Base-by-base conservation (phyloP, 1,140 invertebrate species). In the Drosophila elegans region DNA sequence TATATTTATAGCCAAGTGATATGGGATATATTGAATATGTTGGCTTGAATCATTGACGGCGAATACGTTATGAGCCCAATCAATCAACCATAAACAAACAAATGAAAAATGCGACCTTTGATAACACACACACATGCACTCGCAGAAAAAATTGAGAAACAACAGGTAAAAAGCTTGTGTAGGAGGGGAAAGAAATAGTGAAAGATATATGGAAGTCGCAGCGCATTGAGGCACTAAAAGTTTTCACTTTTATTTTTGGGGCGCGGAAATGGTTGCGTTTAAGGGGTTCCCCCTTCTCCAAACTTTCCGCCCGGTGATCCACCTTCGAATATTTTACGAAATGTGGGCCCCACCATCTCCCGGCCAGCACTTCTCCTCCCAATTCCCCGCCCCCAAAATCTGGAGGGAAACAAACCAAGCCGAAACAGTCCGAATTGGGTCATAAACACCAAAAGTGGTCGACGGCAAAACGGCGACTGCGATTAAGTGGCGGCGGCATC, bases 201-300 rank as follows among this genome's bases (percentile, higher is more conserved):
- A 53, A 16, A 38, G 12, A 49, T 32, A 36, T 49, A 39, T 34
- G 6, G 53, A 32, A 49, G 63, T 57, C 44, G 45, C 29, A 25
- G 67, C 32, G 53, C 45, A 45, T 21, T 21, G 16, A 52, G 62
- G 42, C 60, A 80, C 81, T 73, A 68, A 68, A 74, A 74, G 64
- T 77, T 84, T 84, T 85, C 77, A 85, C 81, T 84, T 84, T 84
- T 84, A 84, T 83, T 84, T 83, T 83, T 79, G 67, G 80, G 80
- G 80, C 80, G 60, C 80, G 80, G 80, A 83, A 83, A 83, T 83
- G 76, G 38, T 64, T 67, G 59, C 59, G 59, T 63, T 67, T 34
- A 36, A 25, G 63, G 52, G 52, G 38, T n/a, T 12, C 9, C 38
- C 36, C 46, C n/a, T 34, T 32, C 48, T 34, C 16, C 48, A 29